Evolutionary conservation across 2,888 invertebrate genomes (phyloP), one percentile per base, ranked within the genome.

Genomic region (Drosophila meridionalis): DNA sequence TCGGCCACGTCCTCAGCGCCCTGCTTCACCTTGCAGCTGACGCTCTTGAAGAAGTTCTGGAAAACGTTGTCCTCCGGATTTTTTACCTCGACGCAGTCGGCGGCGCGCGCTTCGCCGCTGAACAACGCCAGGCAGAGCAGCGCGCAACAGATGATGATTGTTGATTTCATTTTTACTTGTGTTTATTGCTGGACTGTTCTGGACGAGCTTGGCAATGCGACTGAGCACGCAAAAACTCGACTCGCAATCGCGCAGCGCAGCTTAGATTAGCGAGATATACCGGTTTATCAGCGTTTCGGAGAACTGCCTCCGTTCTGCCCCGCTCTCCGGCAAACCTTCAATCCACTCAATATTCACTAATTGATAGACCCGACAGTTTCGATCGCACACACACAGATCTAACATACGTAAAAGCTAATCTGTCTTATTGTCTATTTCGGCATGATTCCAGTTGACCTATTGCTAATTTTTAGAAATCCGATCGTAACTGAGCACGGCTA

Each of bases 11-110:
- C 90, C 58, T 80, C 89, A 32, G 92, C 91, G 0, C 91, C 91
- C 66, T 92, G 78, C 47, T 91, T 84, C 40, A 92, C 87, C 58
- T 88, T 89, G 68, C 92, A 92, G 36, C 92, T 90, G 3, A 91
- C 38, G 34, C 80, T 91, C 68, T 90, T 92, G 45, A 92, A 90
- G 80, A 91, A 92, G 7, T 79, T 48, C 26, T 68, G 88, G 4
- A 92, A 73, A 4, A 89, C 91, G 58, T 90, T 84, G 9, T 91
- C 92, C 0, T 90, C 90, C 8, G 89, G 64, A 48, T 68, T 72
- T 61, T 82, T 77, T 42, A 50, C 55, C 9, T 78, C 80, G 34
- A 67, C 83, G 55, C 91, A 91, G 14, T 89, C 91, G 8, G 77
- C 86, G 34, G 83, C 89, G 0, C 66, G 69, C 1, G 69, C 79